phyloP scores from a whole-genome alignment of 2,888 invertebrate species.

The Lumbricus terrestris region DNA sequence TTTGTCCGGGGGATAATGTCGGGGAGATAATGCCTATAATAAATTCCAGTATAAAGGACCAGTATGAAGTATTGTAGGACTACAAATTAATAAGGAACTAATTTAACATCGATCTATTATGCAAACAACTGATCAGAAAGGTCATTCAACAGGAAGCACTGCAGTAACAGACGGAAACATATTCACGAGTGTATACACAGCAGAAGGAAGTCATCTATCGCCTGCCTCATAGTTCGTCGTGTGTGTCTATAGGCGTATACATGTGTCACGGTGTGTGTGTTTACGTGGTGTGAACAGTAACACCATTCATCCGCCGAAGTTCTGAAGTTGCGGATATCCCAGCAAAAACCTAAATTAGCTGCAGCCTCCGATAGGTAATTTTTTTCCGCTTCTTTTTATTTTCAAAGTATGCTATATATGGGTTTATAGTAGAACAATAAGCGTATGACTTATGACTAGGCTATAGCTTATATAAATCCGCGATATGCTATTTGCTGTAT shows the following conservation, averaged over 20 bases:
- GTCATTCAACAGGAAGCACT: background rate
- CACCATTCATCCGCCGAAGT: background rate
- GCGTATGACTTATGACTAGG: no score
- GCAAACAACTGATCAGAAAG: background rate
- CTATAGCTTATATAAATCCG: no score
- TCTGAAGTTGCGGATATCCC: background rate
- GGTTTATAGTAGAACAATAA: no score
- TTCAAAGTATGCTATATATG: no score
- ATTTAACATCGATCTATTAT: background rate
- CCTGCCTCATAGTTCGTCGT: background rate
- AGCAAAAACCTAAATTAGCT: no score
- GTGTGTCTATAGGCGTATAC: background rate
- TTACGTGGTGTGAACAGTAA: background rate
- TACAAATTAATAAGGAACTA: no score
- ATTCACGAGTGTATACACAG: background rate
- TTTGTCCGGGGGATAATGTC: no score
- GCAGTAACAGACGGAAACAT: background rate
- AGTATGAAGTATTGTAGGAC: no score
- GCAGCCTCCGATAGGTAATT: background rate
- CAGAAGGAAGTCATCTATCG: background rate
- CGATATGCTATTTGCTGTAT: no score
- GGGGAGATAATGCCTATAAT: no score
- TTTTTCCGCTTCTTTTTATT: background rate
- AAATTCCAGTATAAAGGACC: no score
- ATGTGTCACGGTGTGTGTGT: background rate